Base-by-base conservation (phyloP, 2,888 invertebrate species). In the Oscheius onirici region DNA sequence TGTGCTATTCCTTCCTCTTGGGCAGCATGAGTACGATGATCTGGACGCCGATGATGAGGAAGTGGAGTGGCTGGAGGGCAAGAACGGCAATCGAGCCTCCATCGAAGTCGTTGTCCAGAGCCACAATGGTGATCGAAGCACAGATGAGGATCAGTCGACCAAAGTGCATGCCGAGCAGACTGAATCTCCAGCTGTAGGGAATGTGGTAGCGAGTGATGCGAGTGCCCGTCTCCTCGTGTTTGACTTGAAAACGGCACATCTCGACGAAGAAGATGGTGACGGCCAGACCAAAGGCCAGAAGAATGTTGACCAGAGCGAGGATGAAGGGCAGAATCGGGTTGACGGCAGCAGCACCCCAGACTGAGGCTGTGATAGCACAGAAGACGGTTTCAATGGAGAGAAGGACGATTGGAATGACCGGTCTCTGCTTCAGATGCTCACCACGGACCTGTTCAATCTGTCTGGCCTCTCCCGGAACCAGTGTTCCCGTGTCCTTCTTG, bases 31-130 rank as follows among this genome's bases (percentile, higher is more conserved):
- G 28, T 20, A 74, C 68, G 60, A 71, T 34, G 20, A 77, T 51
- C 24, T 75, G 77, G 5, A 55, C 67, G 3, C 34, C 49, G 5
- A 71, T 24, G 15, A 77, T 8, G 51, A 73, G 49, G 3, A 77
- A 41, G 28, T 74, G 60, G 22, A 77, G 8, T 1, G 75, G 74
- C 70, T 71, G 72, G 8, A 61, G 49, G 22, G 73, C 57, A 10
- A 77, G n/a, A 28, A 77, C 51, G 13, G 60, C 52, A 34, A 75
- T 65, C 13, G 66, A 67, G 3, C 77, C 75, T 10, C 63, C 66
- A 58, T 78, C 77, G n/a, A 69, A 75, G 44, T 78, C 65, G 52
- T 75, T 63, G 41, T 75, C 77, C 58, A 78, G 41, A 8, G 72
- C 72, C 24, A 65, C 69, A 17, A 74, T 69, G n/a, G 75, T 75